These are phyloP conservation scores for Prunella himalayana DNA, from an alignment of 2,113 vertebrate species.

Conservation along the genomic window DNA sequence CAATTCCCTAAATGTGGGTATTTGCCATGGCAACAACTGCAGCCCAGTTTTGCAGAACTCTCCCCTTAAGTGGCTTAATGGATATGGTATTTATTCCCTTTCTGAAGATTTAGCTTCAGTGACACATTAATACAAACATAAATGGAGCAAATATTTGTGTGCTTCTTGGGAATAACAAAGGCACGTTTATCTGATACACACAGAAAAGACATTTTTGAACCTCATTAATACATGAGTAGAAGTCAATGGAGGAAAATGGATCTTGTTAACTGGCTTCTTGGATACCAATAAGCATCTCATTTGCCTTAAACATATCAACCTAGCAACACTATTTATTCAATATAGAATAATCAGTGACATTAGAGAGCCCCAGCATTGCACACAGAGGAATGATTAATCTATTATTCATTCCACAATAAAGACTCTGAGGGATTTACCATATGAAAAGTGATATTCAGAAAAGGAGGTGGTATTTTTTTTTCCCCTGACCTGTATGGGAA, in stretches of 20 bases:
- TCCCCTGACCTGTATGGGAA: slow-evolving; percentile 16
- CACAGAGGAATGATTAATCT: slow-evolving; percentile 63
- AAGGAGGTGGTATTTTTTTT: background rate
- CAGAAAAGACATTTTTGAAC: slow-evolving; percentile 67
- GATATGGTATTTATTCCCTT: slow-evolving; percentile 56
- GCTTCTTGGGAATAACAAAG: slow-evolving; percentile 66
- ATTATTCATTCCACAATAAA: slow-evolving; percentile 61
- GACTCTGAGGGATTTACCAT: slow-evolving; percentile 34
- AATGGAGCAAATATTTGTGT: slow-evolving; percentile 64
- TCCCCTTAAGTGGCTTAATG: slow-evolving; percentile 55
- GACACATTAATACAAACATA: slow-evolving; percentile 64
- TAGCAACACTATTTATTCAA: slow-evolving; percentile 66
- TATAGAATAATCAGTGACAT: slow-evolving; percentile 66
- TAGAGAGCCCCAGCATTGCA: slow-evolving; percentile 32
- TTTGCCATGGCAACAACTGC: slow-evolving; percentile 47
- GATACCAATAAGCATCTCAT: slow-evolving; percentile 68
- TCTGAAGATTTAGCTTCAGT: slow-evolving; percentile 56
- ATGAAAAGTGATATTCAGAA: slow-evolving; percentile 46
- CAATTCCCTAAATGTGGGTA: slow-evolving; percentile 33
- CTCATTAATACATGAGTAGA: slow-evolving; percentile 70
- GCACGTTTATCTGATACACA: slow-evolving; percentile 51
- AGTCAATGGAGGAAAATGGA: slow-evolving; percentile 66
- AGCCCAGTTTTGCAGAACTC: slow-evolving; percentile 29
- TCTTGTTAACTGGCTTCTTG: slow-evolving; percentile 67
- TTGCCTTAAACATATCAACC: slow-evolving; percentile 67